Percentiles rank a stretch among this genome's conserved stretches.
Conservation (phyloP, 2,888 invertebrate genomes). For the Muscina levida region DNA sequence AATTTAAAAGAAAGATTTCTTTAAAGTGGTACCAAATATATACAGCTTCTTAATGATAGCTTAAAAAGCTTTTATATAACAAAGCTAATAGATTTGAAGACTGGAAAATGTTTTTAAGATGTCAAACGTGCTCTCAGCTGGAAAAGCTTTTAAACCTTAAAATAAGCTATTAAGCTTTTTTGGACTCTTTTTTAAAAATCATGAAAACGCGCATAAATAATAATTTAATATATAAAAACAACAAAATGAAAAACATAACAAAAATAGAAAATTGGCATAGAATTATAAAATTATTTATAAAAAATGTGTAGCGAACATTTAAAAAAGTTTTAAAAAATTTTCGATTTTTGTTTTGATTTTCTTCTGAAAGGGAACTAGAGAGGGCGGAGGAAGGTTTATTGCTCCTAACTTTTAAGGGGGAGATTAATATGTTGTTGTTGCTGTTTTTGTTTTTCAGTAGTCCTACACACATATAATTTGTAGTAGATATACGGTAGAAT, state of each 20-base stretch:
- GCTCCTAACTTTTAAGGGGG: slow-evolving; percentile 41
- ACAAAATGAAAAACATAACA: slow-evolving; percentile 16
- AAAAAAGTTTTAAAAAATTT: slow-evolving; percentile 24
- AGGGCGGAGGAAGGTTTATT: slow-evolving; percentile 11
- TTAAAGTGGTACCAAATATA: no score
- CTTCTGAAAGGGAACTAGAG: not conserved
- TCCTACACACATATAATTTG: slow-evolving; percentile 52
- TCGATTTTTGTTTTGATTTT: slow-evolving; percentile 25
- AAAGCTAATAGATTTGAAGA: no score
- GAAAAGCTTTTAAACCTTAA: slow-evolving; percentile 23
- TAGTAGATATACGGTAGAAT: slow-evolving; percentile 44
- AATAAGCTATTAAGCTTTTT: slow-evolving; percentile 14
- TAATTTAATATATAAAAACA: not conserved
- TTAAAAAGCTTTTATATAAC: no score
- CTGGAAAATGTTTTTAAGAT: no score
- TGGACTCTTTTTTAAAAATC: no score
- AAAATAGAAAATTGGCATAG: slow-evolving; percentile 34
- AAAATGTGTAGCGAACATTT: slow-evolving; percentile 12
- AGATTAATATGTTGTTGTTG: not conserved
- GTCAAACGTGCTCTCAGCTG: not conserved
- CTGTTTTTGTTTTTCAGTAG: slow-evolving; percentile 36
- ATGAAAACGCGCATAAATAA: slow-evolving; percentile 46
- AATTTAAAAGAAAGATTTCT: no score
- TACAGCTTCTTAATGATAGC: no score
- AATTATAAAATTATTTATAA: slow-evolving; percentile 32